Conservation (phyloP, 2,888 invertebrate genomes). For the Noctua pronuba region DNA sequence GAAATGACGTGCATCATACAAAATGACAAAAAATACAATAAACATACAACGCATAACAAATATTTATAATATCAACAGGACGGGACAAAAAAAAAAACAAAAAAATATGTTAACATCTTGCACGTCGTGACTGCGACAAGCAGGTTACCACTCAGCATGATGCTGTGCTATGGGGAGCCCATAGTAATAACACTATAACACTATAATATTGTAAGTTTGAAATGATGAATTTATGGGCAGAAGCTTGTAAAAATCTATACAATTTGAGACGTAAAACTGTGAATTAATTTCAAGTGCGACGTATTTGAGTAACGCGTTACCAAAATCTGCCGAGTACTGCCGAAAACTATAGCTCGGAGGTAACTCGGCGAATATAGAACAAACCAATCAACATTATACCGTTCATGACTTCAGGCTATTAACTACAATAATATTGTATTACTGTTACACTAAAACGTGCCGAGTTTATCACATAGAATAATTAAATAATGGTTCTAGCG, state of each 20-base stretch:
- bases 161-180: too few relatives aligned
- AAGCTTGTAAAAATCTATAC: background rate
- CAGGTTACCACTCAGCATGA: too few relatives aligned
- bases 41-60: too few relatives aligned
- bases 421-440: constrained; percentile 47
- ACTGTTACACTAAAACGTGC: constrained; percentile 25
- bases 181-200: too few relatives aligned
- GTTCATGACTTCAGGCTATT: constrained; percentile 54
- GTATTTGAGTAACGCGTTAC: background rate
- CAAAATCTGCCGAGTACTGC: background rate
- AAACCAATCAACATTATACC: constrained; percentile 52
- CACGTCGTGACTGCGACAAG: too few relatives aligned
- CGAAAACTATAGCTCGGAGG: constrained; percentile 3
- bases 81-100: too few relatives aligned
- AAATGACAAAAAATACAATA: too few relatives aligned
- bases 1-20: too few relatives aligned
- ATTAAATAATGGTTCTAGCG: constrained; percentile 22
- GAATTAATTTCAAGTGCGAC: background rate
- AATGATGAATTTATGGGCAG: background rate
- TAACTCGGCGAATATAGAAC: constrained; percentile 21
- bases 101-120: too few relatives aligned
- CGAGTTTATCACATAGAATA: constrained; percentile 42
- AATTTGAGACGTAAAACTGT: background rate
- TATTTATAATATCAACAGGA: too few relatives aligned
- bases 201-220: background rate